These are phyloP conservation scores for Macrocentrus cingulum DNA, from an alignment of 1,140 invertebrate genomes.

Conservation along the genomic window DNA sequence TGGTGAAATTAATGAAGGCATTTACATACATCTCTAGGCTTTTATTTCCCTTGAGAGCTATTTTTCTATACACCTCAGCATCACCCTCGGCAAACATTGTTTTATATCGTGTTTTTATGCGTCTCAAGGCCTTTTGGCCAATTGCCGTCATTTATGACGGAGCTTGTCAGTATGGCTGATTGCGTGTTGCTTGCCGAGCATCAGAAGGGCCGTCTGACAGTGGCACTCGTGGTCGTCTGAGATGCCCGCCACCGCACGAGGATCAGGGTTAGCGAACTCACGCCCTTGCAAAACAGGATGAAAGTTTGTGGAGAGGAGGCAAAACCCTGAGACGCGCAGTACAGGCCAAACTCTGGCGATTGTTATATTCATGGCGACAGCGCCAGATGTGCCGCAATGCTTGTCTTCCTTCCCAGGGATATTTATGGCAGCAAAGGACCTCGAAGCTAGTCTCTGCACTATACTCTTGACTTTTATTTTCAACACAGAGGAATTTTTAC, in stretches of 20 bases:
- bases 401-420: constrained; percentile 41
- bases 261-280: constrained; percentile 15
- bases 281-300: constrained; percentile 36
- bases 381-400: constrained; percentile 44
- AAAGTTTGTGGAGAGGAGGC: constrained; percentile 36
- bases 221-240: constrained; percentile 2
- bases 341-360: background rate
- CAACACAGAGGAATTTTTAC: background rate
- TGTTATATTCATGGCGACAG: constrained; percentile 48
- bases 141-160: no score
- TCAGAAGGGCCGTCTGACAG: constrained; percentile 1
- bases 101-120: no score
- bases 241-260: background rate
- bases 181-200: no score
- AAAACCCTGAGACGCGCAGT: constrained; percentile 3
- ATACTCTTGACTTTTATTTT: constrained; percentile 14
- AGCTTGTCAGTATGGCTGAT: no score
- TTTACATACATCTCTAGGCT: no score
- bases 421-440: constrained; percentile 35
- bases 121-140: no score
- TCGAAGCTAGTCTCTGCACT: background rate
- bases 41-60: no score
- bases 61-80: no score
- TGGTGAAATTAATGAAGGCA: no score
- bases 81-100: no score